A percentile compares a stretch with the other conserved stretches of the same genome.
These are phyloP conservation scores for Drosophila kambysellisi DNA, from an alignment of 2,888 invertebrate species.

Conservation along the genomic window DNA sequence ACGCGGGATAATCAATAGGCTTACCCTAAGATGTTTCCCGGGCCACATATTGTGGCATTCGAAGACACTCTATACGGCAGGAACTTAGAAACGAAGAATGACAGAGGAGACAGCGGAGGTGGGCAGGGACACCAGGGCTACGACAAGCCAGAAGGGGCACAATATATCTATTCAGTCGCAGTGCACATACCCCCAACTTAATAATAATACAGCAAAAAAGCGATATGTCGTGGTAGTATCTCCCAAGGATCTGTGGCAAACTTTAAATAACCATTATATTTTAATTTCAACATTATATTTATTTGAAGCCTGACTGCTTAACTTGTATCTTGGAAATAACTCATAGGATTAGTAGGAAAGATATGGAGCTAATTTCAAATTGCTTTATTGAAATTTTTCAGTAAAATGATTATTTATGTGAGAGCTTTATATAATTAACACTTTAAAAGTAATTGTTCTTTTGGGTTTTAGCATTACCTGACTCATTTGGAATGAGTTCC, in stretches of 20 bases:
- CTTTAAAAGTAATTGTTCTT: neutral
- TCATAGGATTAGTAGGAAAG: neutral
- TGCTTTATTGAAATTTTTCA: rapidly evolving
- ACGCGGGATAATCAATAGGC: no score
- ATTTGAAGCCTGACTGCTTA: neutral
- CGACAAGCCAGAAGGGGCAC: no score
- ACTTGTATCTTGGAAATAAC: neutral
- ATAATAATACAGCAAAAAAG: slow-evolving; percentile 2
- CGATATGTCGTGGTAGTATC: slow-evolving; percentile 1
- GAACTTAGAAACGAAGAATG: no score
- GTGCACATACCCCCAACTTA: no score
- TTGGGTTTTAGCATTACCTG: neutral
- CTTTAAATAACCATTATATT: neutral
- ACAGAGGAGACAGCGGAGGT: no score
- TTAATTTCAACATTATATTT: neutral
- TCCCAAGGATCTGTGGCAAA: neutral
- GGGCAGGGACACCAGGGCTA: no score
- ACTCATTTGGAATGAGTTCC: neutral
- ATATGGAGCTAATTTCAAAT: neutral
- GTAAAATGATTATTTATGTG: neutral
- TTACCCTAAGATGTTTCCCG: no score
- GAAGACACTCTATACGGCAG: no score
- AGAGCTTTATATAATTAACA: neutral
- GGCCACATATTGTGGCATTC: no score
- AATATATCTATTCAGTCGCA: no score